phyloP scores from a whole-genome alignment of 2,888 invertebrate species.

The Caenorhabditis drosophilae region DNA sequence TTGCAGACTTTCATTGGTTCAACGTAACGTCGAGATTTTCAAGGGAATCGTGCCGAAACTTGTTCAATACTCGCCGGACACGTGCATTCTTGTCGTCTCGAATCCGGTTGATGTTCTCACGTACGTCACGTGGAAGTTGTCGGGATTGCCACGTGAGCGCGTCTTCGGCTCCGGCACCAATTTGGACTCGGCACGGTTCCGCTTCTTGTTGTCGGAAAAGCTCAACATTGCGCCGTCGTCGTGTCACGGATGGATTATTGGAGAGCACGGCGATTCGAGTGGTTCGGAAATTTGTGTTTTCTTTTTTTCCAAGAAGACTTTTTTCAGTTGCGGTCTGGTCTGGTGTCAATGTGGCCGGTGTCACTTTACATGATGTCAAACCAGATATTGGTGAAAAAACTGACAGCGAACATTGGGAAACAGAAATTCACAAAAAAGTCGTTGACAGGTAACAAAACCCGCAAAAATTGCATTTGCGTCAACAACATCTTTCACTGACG shows the following conservation, averaged over 20 bases:
- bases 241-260: conserved; percentile 90
- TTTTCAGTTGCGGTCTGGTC: conserved; percentile 86
- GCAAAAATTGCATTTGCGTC: too few species aligned
- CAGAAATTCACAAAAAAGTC: conserved; percentile 81
- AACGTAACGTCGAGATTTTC: conserved; percentile 87
- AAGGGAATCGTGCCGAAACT: conserved; percentile 80
- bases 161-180: conserved; percentile 92
- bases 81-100: conserved; percentile 84
- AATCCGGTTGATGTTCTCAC: conserved; percentile 92
- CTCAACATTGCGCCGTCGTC: conserved; percentile 83
- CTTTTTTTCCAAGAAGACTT: not conserved
- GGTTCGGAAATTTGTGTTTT: conserved; percentile 75
- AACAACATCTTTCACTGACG: too few species aligned
- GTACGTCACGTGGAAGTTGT: conserved; percentile 91
- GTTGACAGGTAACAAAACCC: conserved; percentile 77
- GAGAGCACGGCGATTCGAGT: conserved; percentile 90
- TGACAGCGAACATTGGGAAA: conserved; percentile 81
- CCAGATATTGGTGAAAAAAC: conserved; percentile 77
- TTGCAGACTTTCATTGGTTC: conserved; percentile 86
- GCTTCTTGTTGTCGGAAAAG: conserved; percentile 82
- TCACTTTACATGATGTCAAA: conserved; percentile 77
- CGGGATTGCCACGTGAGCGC: conserved; percentile 84
- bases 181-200: conserved; percentile 87
- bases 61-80: conserved; percentile 83
- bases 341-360: conserved; percentile 88